Conservation (phyloP, 2,888 invertebrate genomes). For the Vannuccia rotundouncinata region DNA sequence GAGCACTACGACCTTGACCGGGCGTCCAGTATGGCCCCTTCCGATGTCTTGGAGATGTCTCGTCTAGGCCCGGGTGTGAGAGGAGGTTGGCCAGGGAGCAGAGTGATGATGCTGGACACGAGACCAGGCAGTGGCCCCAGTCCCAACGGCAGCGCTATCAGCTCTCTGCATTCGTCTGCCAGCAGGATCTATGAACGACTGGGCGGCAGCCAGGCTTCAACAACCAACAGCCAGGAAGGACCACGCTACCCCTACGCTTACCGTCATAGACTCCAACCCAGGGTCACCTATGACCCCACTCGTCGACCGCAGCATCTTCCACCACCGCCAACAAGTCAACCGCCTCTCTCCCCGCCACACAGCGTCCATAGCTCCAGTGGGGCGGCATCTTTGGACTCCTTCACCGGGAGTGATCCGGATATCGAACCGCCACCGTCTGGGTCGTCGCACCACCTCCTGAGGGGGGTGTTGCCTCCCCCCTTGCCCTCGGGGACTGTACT, state of each 20-base stretch:
- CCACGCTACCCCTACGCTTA: constrained; percentile 37
- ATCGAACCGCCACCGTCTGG: neutral
- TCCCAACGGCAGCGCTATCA: neutral
- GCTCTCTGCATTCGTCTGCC: neutral
- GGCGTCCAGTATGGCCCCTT: constrained; percentile 86
- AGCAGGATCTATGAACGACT: constrained; percentile 9
- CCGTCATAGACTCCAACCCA: constrained; percentile 30
- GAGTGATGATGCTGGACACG: neutral
- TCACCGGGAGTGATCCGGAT: neutral
- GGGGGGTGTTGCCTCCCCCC: neutral
- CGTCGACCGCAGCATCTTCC: neutral
- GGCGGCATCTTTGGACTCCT: neutral
- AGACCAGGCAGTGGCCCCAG: neutral
- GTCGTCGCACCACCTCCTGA: neutral
- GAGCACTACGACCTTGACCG: constrained; percentile 90
- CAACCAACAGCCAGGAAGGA: neutral
- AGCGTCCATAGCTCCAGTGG: neutral
- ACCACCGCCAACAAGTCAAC: neutral
- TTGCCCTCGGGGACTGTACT: neutral
- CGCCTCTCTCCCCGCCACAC: neutral
- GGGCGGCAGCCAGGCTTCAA: constrained; percentile 9
- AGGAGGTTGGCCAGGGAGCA: neutral
- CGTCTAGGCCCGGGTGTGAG: neutral
- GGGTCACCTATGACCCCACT: neutral
- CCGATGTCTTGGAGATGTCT: constrained; percentile 79